Conservation (phyloP, 2,888 invertebrate genomes). For the Drosophila imparisetae region DNA sequence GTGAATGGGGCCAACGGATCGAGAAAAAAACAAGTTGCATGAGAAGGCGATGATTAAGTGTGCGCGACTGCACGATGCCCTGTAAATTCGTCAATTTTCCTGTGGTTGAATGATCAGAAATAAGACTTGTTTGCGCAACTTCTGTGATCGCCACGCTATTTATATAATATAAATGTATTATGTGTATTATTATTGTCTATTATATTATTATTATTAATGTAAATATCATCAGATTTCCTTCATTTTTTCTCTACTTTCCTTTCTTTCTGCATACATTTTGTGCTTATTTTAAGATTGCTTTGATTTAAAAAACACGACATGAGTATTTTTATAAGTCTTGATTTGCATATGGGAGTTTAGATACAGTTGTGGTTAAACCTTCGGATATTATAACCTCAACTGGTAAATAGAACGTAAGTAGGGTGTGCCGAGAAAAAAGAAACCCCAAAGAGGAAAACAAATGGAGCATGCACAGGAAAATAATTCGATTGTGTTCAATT, state of each 20-base stretch:
- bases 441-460: constrained; percentile 55
- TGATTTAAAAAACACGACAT: neutral
- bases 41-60: neutral
- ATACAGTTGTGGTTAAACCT: neutral
- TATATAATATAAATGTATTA: neutral
- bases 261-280: neutral
- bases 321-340: neutral
- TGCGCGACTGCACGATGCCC: neutral
- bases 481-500: constrained; percentile 85
- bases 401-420: constrained; percentile 1
- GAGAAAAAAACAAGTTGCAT: constrained; percentile 8
- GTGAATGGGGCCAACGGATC: constrained; percentile 20
- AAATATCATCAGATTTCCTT: neutral
- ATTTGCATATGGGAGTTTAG: neutral
- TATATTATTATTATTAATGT: neutral
- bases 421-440: constrained; percentile 38
- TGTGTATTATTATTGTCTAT: neutral
- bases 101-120: neutral
- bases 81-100: neutral
- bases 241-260: neutral
- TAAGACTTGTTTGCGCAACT: neutral
- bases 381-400: neutral
- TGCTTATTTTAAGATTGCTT: neutral
- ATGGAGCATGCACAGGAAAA: constrained; percentile 78
- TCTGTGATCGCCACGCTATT: neutral